Evolutionary conservation across 2,888 invertebrate genomes (phyloP).

Genomic region (Ellobium chinense): DNA sequence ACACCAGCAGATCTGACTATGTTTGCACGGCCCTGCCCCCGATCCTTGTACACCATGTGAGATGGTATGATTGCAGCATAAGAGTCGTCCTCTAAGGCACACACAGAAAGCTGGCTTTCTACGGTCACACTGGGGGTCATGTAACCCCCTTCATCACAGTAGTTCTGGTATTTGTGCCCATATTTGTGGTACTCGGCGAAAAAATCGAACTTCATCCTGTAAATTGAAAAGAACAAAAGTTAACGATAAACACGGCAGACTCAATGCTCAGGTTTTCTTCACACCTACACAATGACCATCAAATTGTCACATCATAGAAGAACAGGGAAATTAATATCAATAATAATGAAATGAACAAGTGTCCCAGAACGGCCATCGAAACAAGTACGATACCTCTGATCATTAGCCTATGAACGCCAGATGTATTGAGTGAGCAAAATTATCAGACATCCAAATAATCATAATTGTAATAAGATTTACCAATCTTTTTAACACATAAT

Average conservation of each 20-base stretch:
- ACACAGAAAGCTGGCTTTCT: conserved; percentile 26
- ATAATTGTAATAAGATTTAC: too few species aligned
- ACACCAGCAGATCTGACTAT: neutral
- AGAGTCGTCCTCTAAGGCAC: conserved; percentile 18
- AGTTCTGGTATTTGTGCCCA: neutral
- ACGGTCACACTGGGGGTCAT: conserved; percentile 9
- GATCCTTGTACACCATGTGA: neutral
- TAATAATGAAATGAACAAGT: neutral
- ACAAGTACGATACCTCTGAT: neutral
- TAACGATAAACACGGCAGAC: too few species aligned
- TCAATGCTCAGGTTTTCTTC: too few species aligned
- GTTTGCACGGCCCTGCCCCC: neutral
- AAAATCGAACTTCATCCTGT: conserved; percentile 19
- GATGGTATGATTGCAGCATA: neutral
- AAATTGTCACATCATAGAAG: neutral
- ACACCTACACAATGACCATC: too few species aligned
- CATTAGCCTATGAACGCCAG: too few species aligned
- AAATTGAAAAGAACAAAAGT: too few species aligned
- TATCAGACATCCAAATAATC: too few species aligned
- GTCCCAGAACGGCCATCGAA: neutral
- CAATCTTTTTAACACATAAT: too few species aligned
- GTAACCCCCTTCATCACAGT: neutral
- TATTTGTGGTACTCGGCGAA: neutral
- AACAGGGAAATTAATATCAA: neutral
- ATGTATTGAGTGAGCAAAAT: too few species aligned